Conservation (phyloP, 1,140 invertebrate species). For the Orius laevigatus region DNA sequence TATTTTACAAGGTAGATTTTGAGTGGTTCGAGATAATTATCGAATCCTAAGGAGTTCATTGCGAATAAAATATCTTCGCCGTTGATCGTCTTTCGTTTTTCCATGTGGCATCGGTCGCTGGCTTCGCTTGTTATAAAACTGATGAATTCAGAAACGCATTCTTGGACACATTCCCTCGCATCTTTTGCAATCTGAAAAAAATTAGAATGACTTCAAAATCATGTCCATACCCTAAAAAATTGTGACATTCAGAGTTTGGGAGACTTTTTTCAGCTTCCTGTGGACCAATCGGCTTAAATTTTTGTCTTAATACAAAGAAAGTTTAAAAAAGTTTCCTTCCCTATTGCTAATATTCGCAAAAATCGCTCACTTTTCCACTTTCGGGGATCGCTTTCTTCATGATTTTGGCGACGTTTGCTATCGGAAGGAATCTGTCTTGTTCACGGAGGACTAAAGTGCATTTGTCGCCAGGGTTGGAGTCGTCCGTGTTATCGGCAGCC, state of each 20-base stretch:
- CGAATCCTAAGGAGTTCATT: slow-evolving; percentile 92
- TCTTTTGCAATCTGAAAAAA: slow-evolving; percentile 84
- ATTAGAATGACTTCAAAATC: slow-evolving; percentile 1
- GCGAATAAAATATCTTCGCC: slow-evolving; percentile 96
- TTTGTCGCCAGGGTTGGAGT: slow-evolving; percentile 39
- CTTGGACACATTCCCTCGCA: slow-evolving; percentile 97
- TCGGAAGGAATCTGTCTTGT: slow-evolving; percentile 91
- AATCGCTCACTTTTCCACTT: slow-evolving; percentile 84
- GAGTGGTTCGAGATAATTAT: slow-evolving; percentile 95
- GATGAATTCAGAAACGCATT: slow-evolving; percentile 99
- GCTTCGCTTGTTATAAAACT: slow-evolving; percentile 98
- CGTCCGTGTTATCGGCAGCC: slow-evolving; percentile 47
- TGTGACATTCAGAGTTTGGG: no score
- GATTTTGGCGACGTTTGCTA: slow-evolving; percentile 96
- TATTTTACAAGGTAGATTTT: slow-evolving; percentile 96
- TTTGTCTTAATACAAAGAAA: no score
- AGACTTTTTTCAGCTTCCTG: no score
- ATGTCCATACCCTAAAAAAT: not conserved
- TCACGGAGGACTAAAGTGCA: slow-evolving; percentile 46
- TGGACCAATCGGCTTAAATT: no score
- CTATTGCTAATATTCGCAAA: no score
- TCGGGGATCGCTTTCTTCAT: slow-evolving; percentile 97
- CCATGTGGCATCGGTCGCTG: slow-evolving; percentile 88
- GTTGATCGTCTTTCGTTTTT: slow-evolving; percentile 98
- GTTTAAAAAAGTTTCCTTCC: no score